Percentiles rank a stretch among this genome's conserved stretches.
Conservation (phyloP, 1,140 invertebrate species). For the Psix sp. region DNA sequence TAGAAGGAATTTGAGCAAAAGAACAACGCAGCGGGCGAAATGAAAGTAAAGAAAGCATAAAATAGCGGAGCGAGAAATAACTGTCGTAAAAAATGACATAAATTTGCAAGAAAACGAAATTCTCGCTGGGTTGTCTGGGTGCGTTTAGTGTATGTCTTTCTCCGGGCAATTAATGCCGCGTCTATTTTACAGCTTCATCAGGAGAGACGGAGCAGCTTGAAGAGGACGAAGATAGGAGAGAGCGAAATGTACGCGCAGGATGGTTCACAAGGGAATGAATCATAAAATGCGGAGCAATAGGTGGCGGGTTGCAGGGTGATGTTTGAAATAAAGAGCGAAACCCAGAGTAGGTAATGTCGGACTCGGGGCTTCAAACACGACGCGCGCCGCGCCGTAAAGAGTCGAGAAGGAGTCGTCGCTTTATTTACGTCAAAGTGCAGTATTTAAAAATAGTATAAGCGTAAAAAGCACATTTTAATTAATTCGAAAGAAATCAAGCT, state of each 20-base stretch:
- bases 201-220: background rate
- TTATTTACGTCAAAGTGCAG: conserved; percentile 23
- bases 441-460: conserved; percentile 61
- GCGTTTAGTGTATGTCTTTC: conserved; percentile 33
- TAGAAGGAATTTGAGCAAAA: conserved; percentile 1
- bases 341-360: conserved; percentile 41
- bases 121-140: conserved; percentile 22
- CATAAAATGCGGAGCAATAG: conserved; percentile 53
- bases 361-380: conserved; percentile 31
- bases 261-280: conserved; percentile 43
- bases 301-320: conserved; percentile 31
- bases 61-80: conserved; percentile 46
- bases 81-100: conserved; percentile 57
- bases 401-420: conserved; percentile 16
- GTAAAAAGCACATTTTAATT: conserved; percentile 59
- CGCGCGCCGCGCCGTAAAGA: conserved; percentile 26
- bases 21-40: background rate
- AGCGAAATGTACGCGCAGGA: conserved; percentile 16
- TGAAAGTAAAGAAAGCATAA: conserved; percentile 37
- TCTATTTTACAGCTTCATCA: conserved; percentile 55
- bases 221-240: conserved; percentile 3
- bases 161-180: conserved; percentile 51
- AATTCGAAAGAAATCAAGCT: conserved; percentile 58
- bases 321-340: conserved; percentile 60
- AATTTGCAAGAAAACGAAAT: conserved; percentile 59